These are phyloP conservation scores for Drosophila ambigua DNA, from an alignment of 1,140 invertebrate genomes.

Conservation along the genomic window DNA sequence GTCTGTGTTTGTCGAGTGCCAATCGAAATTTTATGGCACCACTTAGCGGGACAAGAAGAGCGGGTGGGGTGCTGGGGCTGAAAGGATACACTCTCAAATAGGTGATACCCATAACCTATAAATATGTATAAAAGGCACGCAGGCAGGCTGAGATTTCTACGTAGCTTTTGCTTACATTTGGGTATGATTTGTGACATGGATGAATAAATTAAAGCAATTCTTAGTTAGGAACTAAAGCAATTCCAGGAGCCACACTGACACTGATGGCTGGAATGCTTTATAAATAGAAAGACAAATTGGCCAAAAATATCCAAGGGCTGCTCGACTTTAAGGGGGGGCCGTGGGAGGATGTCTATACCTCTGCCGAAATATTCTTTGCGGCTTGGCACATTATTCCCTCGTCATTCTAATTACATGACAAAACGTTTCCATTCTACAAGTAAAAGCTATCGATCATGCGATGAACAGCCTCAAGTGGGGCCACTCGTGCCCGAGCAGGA, in stretches of 20 bases:
- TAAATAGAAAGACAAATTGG: constrained; percentile 7
- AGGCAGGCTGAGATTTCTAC: no score
- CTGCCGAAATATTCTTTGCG: no score
- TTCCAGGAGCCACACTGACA: no score
- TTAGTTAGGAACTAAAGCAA: no score
- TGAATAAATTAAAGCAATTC: neutral
- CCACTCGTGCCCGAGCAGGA: constrained; percentile 39
- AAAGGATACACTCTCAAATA: no score
- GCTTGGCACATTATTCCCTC: neutral
- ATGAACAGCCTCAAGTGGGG: constrained; percentile 40
- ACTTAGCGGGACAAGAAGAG: constrained; percentile 26
- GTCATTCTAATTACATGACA: neutral
- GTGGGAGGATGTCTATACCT: neutral
- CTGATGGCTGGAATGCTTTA: neutral
- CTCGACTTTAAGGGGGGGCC: neutral
- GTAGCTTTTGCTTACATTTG: no score
- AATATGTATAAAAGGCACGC: no score
- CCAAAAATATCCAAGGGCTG: neutral
- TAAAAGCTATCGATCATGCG: constrained; percentile 2
- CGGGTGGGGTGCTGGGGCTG: constrained; percentile 1
- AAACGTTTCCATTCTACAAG: neutral
- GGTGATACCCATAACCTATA: no score
- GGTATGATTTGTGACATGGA: neutral
- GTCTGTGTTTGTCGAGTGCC: constrained; percentile 61
- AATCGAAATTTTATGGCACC: constrained; percentile 38